Evolutionary conservation across 2,888 invertebrate genomes (phyloP).

Genomic region (Eutolmus rufibarbis): DNA sequence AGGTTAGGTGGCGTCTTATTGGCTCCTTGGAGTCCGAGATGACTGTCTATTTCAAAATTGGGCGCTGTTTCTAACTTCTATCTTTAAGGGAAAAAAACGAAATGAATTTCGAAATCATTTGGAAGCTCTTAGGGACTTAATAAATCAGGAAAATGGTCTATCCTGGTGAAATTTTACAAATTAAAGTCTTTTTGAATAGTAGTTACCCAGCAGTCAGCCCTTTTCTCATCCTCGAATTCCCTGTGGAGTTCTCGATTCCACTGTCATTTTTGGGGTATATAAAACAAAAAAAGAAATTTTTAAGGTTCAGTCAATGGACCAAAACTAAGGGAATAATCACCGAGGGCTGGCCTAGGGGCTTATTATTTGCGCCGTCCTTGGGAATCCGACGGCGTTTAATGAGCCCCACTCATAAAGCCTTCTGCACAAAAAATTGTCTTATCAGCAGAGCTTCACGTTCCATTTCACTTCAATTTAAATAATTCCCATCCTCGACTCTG

Average conservation of each 20-base stretch:
- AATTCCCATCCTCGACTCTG: background rate
- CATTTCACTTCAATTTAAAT: conserved; percentile 41
- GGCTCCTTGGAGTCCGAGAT: background rate
- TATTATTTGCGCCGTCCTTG: background rate
- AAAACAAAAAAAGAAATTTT: background rate
- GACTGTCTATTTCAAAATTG: background rate
- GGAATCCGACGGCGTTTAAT: background rate
- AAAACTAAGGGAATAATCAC: conserved; percentile 11
- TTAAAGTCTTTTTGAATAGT: background rate
- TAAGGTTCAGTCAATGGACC: background rate
- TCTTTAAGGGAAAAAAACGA: background rate
- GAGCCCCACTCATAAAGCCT: conserved; percentile 7
- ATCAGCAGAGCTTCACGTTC: conserved; percentile 32
- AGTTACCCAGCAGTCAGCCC: background rate
- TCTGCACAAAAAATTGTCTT: conserved; percentile 18
- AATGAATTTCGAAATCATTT: background rate
- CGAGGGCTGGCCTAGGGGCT: background rate
- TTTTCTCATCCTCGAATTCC: background rate
- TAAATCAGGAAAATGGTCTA: background rate
- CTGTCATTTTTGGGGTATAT: background rate
- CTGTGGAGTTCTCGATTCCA: background rate
- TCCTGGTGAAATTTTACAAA: background rate
- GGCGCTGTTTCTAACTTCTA: background rate
- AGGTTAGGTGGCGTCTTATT: background rate
- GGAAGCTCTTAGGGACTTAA: background rate